Conservation (phyloP, 1,140 invertebrate species). For the Battus philenor region DNA sequence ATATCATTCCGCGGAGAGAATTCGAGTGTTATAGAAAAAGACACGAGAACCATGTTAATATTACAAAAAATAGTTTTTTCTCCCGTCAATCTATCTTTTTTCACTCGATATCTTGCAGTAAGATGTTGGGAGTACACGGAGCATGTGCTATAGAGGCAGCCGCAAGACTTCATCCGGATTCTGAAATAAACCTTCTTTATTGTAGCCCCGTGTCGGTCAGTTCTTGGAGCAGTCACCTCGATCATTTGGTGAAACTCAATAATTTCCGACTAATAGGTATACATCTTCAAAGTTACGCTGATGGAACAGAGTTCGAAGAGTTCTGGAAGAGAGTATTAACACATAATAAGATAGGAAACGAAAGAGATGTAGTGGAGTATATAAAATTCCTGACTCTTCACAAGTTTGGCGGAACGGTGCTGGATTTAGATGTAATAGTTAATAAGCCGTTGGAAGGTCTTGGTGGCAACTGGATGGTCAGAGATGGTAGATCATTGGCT, state of each 20-base stretch:
- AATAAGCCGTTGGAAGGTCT: not conserved
- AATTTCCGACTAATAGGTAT: constrained; percentile 5
- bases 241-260: not conserved
- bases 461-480: constrained; percentile 3
- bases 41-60: constrained; percentile 1
- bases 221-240: constrained; percentile 1
- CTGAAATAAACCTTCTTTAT: not conserved
- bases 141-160: constrained; percentile 9
- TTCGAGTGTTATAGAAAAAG: not conserved
- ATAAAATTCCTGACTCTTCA: constrained; percentile 8
- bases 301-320: constrained; percentile 7
- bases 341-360: not conserved
- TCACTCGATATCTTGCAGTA: constrained; percentile 3
- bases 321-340: constrained; percentile 1
- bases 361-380: not conserved
- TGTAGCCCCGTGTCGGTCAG: not conserved
- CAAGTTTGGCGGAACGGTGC: constrained; percentile 4
- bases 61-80: constrained; percentile 2
- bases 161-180: not conserved
- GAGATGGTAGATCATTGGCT: not conserved
- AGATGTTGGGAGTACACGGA: not conserved
- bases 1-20: not conserved
- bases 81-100: constrained; percentile 1
- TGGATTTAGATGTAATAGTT: constrained; percentile 1
- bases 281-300: constrained; percentile 1